Evolutionary conservation across 2,113 vertebrate genomes (phyloP), one percentile per base, ranked within the genome.

Genomic region (Cinclus mexicanus): DNA sequence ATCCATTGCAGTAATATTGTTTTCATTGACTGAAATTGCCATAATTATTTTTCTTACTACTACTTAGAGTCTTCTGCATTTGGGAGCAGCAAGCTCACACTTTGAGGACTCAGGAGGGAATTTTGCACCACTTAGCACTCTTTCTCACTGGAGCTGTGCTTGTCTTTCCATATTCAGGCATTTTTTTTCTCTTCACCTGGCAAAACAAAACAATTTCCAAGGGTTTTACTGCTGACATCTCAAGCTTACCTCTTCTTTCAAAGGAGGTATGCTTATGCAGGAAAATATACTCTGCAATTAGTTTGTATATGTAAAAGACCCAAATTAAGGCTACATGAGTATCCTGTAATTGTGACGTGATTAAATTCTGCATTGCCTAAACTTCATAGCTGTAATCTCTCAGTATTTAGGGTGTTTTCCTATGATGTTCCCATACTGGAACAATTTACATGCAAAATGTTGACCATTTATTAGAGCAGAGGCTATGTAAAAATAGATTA

Each of bases 241-340:
- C 2, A 8, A 67, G 60, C 18, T 88, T 41, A 55, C 52, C 39
- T 53, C 35, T 44, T 41, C 9, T 92, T 93, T 85, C 52, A 50
- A 81, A 90, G 41, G 41, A 80, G 52, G 14, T 39, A 35, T 44
- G 59, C 68, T 95, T 86, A 86, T 1, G 10, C 47, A 90, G 85
- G 80, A 68, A 93, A 93, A 89, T 16, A 13, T 4, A 42, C 71
- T 76, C 83, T 90, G 35, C 93, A 84, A 94, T 97, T 93, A 92
- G 64, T 23, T 60, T 57, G 49, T 60, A 9, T 53, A 89, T 84
- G 82, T 57, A 90, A 93, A 93, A 80, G 56, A 90, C 31, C 47
- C 39, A 79, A 92, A 86, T 80, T 72, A 90, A 71, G 16, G 39
- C 81, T 90, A 67, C 80, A 37, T 21, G 29, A 49, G n/a, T 75